Conservation (phyloP, 2,888 invertebrate species). For the Drymonia ruficornis region DNA sequence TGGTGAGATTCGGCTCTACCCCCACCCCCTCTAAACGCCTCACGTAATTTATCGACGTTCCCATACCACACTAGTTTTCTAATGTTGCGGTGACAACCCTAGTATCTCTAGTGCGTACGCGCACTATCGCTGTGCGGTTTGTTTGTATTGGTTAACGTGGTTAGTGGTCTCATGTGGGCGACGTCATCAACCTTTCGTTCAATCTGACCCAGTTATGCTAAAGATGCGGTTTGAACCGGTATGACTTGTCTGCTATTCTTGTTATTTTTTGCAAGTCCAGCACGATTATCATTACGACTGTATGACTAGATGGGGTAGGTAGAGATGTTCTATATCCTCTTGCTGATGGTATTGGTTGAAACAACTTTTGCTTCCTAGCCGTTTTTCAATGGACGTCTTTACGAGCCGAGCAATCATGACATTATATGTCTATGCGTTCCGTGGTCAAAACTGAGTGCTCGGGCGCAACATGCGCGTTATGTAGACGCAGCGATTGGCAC, state of each 20-base stretch:
- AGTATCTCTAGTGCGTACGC: background rate
- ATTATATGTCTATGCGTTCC: no score
- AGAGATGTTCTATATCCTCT: background rate
- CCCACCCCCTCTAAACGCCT: no score
- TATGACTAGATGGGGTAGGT: background rate
- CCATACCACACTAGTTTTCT: no score
- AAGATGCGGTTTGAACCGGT: conserved; percentile 1
- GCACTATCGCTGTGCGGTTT: background rate
- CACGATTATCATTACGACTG: background rate
- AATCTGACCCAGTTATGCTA: background rate
- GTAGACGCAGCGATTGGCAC: no score
- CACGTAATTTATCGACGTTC: no score
- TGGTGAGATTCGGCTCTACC: no score
- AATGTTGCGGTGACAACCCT: background rate
- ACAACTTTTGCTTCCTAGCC: background rate
- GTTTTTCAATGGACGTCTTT: background rate
- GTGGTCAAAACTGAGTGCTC: no score
- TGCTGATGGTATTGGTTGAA: no score
- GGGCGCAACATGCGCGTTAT: no score
- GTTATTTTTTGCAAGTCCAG: background rate
- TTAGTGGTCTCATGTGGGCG: conserved; percentile 1
- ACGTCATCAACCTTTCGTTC: background rate
- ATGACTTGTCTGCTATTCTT: background rate
- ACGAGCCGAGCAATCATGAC: no score
- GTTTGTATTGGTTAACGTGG: conserved; percentile 1